A percentile compares a stretch with the other conserved stretches of the same genome.
phyloP scores from a whole-genome alignment of 2,113 vertebrate genomes.

The Haplotaxodon microlepis region DNA sequence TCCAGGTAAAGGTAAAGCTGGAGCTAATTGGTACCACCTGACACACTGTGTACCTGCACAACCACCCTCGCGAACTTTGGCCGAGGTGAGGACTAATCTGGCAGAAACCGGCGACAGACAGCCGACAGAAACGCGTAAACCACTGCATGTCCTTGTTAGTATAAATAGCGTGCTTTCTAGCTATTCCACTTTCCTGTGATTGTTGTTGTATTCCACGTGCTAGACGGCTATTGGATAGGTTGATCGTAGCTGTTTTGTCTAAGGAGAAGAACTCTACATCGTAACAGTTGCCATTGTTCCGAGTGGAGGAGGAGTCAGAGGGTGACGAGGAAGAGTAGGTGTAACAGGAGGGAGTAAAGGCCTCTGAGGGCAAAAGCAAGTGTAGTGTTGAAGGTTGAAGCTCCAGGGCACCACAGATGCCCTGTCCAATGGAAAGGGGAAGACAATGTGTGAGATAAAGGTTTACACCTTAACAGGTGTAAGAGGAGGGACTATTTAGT shows the following conservation, averaged over 20 bases:
- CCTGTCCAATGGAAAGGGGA: not conserved
- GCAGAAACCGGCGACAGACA: not conserved
- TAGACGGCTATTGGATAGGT: not conserved
- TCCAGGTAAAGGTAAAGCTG: not conserved
- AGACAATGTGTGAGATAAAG: not conserved
- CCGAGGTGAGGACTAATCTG: not conserved
- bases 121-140: not conserved
- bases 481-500: not conserved
- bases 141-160: not conserved
- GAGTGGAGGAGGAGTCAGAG: not conserved
- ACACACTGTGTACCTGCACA: not conserved
- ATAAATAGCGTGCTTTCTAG: fast-evolving
- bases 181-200: not conserved
- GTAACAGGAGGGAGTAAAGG: not conserved
- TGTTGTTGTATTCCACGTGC: not conserved
- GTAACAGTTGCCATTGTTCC: not conserved
- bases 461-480: not conserved
- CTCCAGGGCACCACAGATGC: not conserved
- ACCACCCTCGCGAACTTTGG: not conserved
- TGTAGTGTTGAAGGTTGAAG: not conserved
- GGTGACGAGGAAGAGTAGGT: not conserved
- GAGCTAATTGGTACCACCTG: not conserved
- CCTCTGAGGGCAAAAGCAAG: not conserved
- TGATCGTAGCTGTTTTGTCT: not conserved
- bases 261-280: not conserved